Percentiles rank a stretch among this genome's conserved stretches.
Conservation (phyloP, 2,888 invertebrate species). For the Galeopsomyia nigrocyanea region DNA sequence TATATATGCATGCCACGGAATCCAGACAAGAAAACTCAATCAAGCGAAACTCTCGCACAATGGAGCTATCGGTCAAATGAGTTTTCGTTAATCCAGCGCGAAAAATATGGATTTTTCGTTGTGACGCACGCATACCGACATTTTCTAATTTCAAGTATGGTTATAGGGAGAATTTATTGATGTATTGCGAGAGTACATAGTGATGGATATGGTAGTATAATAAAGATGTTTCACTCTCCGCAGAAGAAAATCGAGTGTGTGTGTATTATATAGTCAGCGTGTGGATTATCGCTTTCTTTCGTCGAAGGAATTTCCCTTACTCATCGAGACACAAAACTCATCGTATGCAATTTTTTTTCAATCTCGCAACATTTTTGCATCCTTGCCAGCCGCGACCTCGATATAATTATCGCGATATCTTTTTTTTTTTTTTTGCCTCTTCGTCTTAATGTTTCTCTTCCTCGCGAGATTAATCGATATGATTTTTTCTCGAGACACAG, state of each 20-base stretch:
- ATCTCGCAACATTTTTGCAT: neutral
- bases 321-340: constrained; percentile 33
- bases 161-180: too few relatives aligned
- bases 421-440: too few relatives aligned
- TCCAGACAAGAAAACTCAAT: constrained; percentile 19
- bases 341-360: neutral
- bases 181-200: too few relatives aligned
- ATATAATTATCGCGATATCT: neutral
- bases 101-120: neutral
- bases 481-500: neutral
- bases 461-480: constrained; percentile 23
- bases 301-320: too few relatives aligned
- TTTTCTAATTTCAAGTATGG: too few relatives aligned
- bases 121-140: too few relatives aligned
- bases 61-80: constrained; percentile 20
- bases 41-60: constrained; percentile 1
- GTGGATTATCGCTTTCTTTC: too few relatives aligned
- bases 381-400: neutral
- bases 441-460: neutral
- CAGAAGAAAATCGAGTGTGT: too few relatives aligned
- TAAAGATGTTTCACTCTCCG: too few relatives aligned
- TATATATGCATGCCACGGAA: constrained; percentile 8
- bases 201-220: too few relatives aligned
- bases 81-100: constrained; percentile 28
- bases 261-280: too few relatives aligned